Conservation (phyloP, 2,888 invertebrate genomes). For the Diploptera punctata region DNA sequence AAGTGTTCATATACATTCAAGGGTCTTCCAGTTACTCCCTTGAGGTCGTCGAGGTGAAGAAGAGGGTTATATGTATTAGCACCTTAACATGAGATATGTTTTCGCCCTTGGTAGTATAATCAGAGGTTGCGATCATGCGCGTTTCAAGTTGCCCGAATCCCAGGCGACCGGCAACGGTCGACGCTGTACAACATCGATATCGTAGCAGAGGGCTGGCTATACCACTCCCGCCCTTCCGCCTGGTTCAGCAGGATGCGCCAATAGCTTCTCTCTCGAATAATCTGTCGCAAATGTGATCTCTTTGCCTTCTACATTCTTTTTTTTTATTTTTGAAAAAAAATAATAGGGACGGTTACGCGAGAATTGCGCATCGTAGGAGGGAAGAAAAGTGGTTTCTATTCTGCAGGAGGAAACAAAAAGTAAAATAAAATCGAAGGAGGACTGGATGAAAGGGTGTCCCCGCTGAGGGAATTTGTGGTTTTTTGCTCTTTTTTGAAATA, state of each 20-base stretch:
- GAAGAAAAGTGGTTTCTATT: neutral
- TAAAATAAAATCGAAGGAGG: neutral
- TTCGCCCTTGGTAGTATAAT: slow-evolving; percentile 2
- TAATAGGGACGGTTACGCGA: neutral
- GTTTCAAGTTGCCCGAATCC: neutral
- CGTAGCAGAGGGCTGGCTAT: neutral
- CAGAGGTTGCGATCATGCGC: neutral
- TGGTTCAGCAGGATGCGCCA: neutral
- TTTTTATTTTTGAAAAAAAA: too few species aligned
- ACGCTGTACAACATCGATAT: neutral
- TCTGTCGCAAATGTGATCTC: neutral
- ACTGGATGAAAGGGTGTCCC: neutral
- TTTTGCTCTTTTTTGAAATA: too few species aligned
- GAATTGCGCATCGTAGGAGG: neutral
- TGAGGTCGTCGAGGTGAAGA: too few species aligned
- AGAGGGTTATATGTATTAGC: too few species aligned
- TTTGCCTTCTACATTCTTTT: neutral
- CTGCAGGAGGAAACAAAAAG: neutral
- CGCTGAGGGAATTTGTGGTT: neutral
- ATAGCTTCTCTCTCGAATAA: too few species aligned
- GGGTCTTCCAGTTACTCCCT: too few species aligned
- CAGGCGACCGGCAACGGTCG: neutral
- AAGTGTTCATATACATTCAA: too few species aligned
- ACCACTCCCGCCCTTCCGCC: neutral
- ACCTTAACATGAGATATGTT: too few species aligned